Evolutionary conservation across 2,888 invertebrate species (phyloP).

Genomic region (Byasa hedistus): DNA sequence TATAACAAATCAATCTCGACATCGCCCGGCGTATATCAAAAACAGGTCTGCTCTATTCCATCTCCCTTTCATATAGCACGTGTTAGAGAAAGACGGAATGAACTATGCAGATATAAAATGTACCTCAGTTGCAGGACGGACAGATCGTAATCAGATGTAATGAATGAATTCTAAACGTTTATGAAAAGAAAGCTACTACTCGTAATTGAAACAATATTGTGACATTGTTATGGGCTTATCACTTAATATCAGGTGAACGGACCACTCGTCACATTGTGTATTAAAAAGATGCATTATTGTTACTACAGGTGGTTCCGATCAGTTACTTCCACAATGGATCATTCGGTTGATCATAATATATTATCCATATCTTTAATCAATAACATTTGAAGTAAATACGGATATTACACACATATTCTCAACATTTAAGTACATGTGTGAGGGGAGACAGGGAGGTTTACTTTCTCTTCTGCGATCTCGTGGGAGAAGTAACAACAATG

Average conservation of each 20-base stretch:
- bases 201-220: conserved; percentile 10
- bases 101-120: conserved; percentile 13
- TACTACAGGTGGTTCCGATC: conserved; percentile 1
- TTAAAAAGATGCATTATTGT: too few relatives aligned
- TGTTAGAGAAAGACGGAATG: conserved; percentile 4
- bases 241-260: too few relatives aligned
- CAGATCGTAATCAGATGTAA: conserved; percentile 22
- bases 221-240: not conserved
- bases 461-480: too few relatives aligned
- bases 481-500: too few relatives aligned
- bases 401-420: too few relatives aligned
- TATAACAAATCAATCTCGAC: conserved; percentile 26
- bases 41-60: not conserved
- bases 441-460: too few relatives aligned
- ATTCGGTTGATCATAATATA: too few relatives aligned
- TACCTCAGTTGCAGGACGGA: conserved; percentile 1
- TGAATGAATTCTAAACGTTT: conserved; percentile 8
- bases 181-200: conserved; percentile 20
- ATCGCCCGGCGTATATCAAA: conserved; percentile 1
- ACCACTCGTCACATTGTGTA: too few relatives aligned
- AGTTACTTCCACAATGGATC: not conserved
- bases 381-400: too few relatives aligned
- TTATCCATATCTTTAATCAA: too few relatives aligned
- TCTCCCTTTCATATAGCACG: not conserved
- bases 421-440: too few relatives aligned